Percentiles rank a stretch among this genome's conserved stretches.
These are phyloP conservation scores for Amiota minor DNA, from an alignment of 2,888 invertebrate species.

Conservation along the genomic window DNA sequence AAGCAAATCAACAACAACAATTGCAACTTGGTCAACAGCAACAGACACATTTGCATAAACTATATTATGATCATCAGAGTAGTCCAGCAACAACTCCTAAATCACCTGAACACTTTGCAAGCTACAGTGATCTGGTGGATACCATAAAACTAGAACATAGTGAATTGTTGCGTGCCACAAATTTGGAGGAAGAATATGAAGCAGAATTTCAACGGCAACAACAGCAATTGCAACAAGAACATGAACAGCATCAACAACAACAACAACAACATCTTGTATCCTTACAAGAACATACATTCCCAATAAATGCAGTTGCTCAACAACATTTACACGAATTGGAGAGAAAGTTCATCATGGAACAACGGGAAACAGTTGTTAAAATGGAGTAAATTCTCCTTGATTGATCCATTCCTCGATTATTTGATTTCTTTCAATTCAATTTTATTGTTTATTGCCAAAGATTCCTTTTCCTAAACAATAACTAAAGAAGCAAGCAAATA, in stretches of 20 bases:
- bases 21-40: conserved; percentile 59
- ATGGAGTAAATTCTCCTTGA: conserved; percentile 61
- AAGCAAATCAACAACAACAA: conserved; percentile 59
- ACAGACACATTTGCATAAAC: conserved; percentile 23
- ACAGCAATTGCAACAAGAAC: conserved; percentile 49
- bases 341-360: conserved; percentile 64
- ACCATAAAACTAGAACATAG: conserved; percentile 25
- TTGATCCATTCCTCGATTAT: no score
- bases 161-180: conserved; percentile 61
- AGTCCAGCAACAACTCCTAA: conserved; percentile 20
- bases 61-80: conserved; percentile 24
- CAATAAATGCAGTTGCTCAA: conserved; percentile 60
- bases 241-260: conserved; percentile 56
- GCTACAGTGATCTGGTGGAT: conserved; percentile 15
- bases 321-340: conserved; percentile 66
- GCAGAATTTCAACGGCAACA: conserved; percentile 57
- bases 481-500: conserved; percentile 25
- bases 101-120: background rate
- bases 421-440: no score
- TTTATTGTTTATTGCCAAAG: conserved; percentile 51
- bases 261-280: conserved; percentile 53
- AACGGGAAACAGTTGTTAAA: conserved; percentile 71
- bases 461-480: conserved; percentile 46
- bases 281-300: conserved; percentile 61
- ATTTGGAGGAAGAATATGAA: conserved; percentile 71